These are phyloP conservation scores for Drosophila varians DNA, from an alignment of 1,140 invertebrate species.

Conservation along the genomic window DNA sequence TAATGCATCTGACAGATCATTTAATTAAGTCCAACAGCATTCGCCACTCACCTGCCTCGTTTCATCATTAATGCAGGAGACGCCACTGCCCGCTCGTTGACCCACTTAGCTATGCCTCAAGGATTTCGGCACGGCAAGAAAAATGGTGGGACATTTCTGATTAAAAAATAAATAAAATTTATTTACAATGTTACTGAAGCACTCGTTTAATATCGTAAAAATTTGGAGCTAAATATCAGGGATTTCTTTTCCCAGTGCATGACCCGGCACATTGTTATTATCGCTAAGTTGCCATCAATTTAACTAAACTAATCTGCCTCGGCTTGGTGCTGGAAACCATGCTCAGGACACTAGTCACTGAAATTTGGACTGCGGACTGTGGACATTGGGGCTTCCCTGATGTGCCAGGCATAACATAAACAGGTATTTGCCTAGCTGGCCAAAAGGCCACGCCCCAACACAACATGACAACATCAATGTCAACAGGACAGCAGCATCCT, in stretches of 20 bases:
- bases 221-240: no score
- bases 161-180: no score
- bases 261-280: slow-evolving; percentile 57
- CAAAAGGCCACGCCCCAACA: slow-evolving; percentile 54
- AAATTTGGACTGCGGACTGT: slow-evolving; percentile 4
- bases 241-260: slow-evolving; percentile 20
- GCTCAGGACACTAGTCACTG: slow-evolving; percentile 4
- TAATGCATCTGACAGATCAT: slow-evolving; percentile 63
- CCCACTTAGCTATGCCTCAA: slow-evolving; percentile 43
- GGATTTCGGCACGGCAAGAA: slow-evolving; percentile 3
- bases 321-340: slow-evolving; percentile 9
- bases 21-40: slow-evolving; percentile 52
- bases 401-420: slow-evolving; percentile 68
- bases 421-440: slow-evolving; percentile 70
- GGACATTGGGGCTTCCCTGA: slow-evolving; percentile 20
- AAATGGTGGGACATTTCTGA: no score
- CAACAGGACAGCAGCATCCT: slow-evolving; percentile 49
- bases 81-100: slow-evolving; percentile 15
- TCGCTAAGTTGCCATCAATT: slow-evolving; percentile 79
- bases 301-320: slow-evolving; percentile 76
- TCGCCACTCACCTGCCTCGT: slow-evolving; percentile 14
- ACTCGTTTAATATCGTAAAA: no score
- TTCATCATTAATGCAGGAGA: slow-evolving; percentile 48
- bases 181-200: no score
- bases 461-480: slow-evolving; percentile 67